A percentile compares a stretch with the other conserved stretches of the same genome.
These are phyloP conservation scores for Phrixothrix hirtus DNA, from an alignment of 2,888 invertebrate species.

Conservation along the genomic window DNA sequence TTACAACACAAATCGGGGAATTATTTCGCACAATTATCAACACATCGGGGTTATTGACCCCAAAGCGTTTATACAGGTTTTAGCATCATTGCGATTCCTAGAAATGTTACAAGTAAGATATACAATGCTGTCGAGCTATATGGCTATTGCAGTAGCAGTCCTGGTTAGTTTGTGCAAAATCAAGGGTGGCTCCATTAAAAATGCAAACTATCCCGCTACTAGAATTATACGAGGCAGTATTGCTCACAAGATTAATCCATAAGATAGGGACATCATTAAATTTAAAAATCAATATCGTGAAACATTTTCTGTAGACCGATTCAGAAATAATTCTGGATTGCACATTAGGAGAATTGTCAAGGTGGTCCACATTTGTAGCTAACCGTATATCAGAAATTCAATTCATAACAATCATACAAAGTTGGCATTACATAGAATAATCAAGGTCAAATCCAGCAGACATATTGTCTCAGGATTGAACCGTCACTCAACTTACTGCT, in stretches of 20 bases:
- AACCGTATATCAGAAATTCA: constrained; percentile 38
- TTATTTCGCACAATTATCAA: too few species aligned
- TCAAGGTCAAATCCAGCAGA: too few species aligned
- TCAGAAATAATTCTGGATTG: constrained; percentile 42
- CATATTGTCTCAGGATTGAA: too few species aligned
- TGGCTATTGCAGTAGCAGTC: too few species aligned
- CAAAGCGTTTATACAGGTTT: too few species aligned
- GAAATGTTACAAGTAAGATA: too few species aligned
- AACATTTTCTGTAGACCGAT: constrained; percentile 38
- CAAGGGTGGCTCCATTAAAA: constrained; percentile 37
- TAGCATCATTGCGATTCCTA: too few species aligned
- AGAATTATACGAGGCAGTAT: constrained; percentile 41
- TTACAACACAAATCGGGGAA: too few species aligned
- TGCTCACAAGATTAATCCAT: constrained; percentile 32
- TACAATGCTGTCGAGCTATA: too few species aligned
- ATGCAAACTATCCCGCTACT: constrained; percentile 38
- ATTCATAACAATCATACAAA: constrained; percentile 6
- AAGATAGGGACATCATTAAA: constrained; percentile 16
- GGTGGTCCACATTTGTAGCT: constrained; percentile 38
- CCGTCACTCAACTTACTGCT: too few species aligned
- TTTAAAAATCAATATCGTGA: constrained; percentile 6
- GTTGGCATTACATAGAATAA: constrained; percentile 38
- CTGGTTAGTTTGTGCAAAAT: constrained; percentile 31
- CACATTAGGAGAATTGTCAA: constrained; percentile 29
- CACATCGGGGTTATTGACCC: too few species aligned